These are phyloP conservation scores for Pseudomyrmex flavicornis DNA, from an alignment of 1,140 invertebrate species.

Conservation along the genomic window DNA sequence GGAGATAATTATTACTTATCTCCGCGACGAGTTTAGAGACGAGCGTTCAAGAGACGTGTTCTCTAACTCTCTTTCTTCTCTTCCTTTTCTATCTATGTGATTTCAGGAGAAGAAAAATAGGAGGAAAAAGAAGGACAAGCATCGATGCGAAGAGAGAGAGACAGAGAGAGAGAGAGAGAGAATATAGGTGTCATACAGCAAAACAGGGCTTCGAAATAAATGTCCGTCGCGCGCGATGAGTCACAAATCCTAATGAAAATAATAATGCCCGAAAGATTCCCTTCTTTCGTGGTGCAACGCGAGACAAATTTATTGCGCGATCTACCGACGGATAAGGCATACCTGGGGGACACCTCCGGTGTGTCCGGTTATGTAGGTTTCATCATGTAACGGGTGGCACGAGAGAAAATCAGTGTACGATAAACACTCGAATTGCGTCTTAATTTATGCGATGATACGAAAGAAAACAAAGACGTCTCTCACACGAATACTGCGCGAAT, in stretches of 20 bases:
- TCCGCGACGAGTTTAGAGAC: not conserved
- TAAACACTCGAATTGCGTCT: slow-evolving; percentile 14
- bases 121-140: not conserved
- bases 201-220: slow-evolving; percentile 61
- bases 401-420: slow-evolving; percentile 47
- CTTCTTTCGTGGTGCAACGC: slow-evolving; percentile 72
- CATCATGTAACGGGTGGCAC: slow-evolving; percentile 73
- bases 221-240: slow-evolving; percentile 74
- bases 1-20: slow-evolving; percentile 54
- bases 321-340: slow-evolving; percentile 80
- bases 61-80: not conserved
- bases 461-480: not conserved
- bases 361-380: slow-evolving; percentile 77
- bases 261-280: slow-evolving; percentile 76
- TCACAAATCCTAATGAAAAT: slow-evolving; percentile 84
- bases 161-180: slow-evolving; percentile 1
- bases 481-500: no score
- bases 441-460: not conserved
- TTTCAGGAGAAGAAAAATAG: not conserved
- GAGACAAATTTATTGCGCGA: slow-evolving; percentile 82
- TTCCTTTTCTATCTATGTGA: not conserved
- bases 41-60: slow-evolving; percentile 1
- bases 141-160: slow-evolving; percentile 33
- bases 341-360: slow-evolving; percentile 80
- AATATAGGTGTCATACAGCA: slow-evolving; percentile 52